Evolutionary conservation across 2,797 vertebrate species (phyloP).

Genomic region (Psittacula echo): DNA sequence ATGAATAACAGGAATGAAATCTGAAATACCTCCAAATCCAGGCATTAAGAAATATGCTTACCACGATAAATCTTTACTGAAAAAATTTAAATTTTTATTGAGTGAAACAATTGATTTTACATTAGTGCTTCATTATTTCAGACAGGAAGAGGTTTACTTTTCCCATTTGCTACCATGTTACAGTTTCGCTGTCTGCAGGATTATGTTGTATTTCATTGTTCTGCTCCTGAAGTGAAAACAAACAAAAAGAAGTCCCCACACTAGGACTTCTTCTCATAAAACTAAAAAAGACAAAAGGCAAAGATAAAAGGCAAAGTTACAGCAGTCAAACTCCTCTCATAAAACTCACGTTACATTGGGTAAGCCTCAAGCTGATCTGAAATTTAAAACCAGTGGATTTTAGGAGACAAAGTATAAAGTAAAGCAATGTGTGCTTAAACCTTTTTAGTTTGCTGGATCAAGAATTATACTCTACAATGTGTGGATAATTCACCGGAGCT

Average conservation of each 20-base stretch:
- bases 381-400: neutral
- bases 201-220: neutral
- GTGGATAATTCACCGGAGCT: neutral
- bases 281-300: neutral
- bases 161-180: neutral
- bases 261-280: neutral
- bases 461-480: neutral
- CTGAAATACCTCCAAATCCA: neutral
- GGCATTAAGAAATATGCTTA: constrained; percentile 2
- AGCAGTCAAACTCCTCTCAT: neutral
- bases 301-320: neutral
- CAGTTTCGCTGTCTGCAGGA: neutral
- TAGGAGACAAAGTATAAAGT: neutral
- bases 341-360: neutral
- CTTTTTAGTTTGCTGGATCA: neutral
- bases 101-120: constrained; percentile 51
- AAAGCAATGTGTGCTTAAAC: neutral
- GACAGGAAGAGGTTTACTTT: neutral
- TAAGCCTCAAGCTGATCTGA: neutral
- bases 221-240: neutral
- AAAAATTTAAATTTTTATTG: constrained; percentile 60
- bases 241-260: neutral
- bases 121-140: constrained; percentile 31
- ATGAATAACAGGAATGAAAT: neutral
- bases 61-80: constrained; percentile 32